These are phyloP conservation scores for Ypsolopha scabrella DNA, from an alignment of 2,888 invertebrate species.

Conservation along the genomic window DNA sequence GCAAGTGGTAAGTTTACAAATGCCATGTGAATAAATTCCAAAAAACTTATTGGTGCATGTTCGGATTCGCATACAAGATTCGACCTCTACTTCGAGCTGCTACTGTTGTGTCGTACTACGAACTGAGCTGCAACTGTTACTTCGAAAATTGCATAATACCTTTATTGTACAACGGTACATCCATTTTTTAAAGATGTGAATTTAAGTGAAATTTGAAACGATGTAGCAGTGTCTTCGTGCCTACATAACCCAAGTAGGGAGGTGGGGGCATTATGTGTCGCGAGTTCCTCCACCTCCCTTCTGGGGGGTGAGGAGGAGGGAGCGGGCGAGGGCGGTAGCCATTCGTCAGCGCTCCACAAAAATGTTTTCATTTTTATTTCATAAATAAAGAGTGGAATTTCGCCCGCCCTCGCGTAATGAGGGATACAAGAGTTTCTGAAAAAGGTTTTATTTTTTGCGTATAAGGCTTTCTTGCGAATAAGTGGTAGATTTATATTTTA, in stretches of 20 bases:
- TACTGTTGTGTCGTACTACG: too few species aligned
- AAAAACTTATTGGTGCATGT: too few species aligned
- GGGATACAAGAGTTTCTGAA: constrained; percentile 14
- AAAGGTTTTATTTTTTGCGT: neutral
- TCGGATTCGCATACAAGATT: too few species aligned
- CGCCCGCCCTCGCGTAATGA: constrained; percentile 37
- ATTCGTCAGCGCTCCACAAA: constrained; percentile 56
- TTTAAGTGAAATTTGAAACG: constrained; percentile 16
- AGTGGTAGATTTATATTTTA: neutral
- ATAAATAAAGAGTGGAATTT: constrained; percentile 62
- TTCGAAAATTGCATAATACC: too few species aligned
- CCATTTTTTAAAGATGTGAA: constrained; percentile 3
- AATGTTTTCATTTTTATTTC: constrained; percentile 69
- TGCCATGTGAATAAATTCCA: too few species aligned
- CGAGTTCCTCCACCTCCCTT: constrained; percentile 10
- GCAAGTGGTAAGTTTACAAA: too few species aligned
- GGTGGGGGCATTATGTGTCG: constrained; percentile 12
- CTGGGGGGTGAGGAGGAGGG: constrained; percentile 13
- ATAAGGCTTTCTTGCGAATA: neutral
- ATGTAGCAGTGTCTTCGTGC: constrained; percentile 20
- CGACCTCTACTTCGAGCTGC: too few species aligned
- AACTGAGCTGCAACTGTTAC: too few species aligned
- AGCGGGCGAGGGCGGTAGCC: constrained; percentile 17
- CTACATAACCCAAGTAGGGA: constrained; percentile 9
- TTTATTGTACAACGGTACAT: neutral